Percentiles rank a stretch among this genome's conserved stretches.
Evolutionary conservation across 2,888 invertebrate genomes (phyloP).

Genomic region (Volucella inanis): DNA sequence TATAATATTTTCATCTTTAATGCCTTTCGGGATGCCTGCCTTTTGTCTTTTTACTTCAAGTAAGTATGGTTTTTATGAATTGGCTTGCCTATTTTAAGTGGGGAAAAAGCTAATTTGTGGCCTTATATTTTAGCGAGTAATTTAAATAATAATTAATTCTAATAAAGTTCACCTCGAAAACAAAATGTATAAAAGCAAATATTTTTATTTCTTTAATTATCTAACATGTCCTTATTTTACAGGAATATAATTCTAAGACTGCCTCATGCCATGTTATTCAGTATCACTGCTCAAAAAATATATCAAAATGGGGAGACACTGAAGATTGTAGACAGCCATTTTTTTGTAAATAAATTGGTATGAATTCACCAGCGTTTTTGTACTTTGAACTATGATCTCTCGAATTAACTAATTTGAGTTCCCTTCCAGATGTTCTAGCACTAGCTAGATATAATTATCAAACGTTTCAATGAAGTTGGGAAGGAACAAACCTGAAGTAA

Average conservation of each 20-base stretch:
- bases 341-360: conserved; percentile 80
- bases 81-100: too few relatives aligned
- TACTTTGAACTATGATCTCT: neutral
- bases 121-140: too few relatives aligned
- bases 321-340: conserved; percentile 82
- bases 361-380: conserved; percentile 21
- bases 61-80: too few relatives aligned
- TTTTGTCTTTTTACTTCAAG: too few relatives aligned
- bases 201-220: neutral
- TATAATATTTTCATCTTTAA: too few relatives aligned
- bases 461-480: conserved; percentile 28
- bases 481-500: conserved; percentile 70
- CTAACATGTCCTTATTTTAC: conserved; percentile 58
- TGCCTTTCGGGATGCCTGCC: too few relatives aligned
- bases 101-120: too few relatives aligned
- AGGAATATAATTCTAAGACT: conserved; percentile 83
- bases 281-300: conserved; percentile 78
- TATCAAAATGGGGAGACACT: conserved; percentile 77
- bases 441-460: conserved; percentile 37
- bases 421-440: conserved; percentile 50
- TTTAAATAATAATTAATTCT: too few relatives aligned
- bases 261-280: conserved; percentile 83
- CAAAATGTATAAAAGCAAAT: too few relatives aligned
- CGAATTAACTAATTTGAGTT: neutral
- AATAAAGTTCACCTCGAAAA: too few relatives aligned